Evolutionary conservation across 2,797 vertebrate genomes (phyloP).

Genomic region (Poecilia picta): DNA sequence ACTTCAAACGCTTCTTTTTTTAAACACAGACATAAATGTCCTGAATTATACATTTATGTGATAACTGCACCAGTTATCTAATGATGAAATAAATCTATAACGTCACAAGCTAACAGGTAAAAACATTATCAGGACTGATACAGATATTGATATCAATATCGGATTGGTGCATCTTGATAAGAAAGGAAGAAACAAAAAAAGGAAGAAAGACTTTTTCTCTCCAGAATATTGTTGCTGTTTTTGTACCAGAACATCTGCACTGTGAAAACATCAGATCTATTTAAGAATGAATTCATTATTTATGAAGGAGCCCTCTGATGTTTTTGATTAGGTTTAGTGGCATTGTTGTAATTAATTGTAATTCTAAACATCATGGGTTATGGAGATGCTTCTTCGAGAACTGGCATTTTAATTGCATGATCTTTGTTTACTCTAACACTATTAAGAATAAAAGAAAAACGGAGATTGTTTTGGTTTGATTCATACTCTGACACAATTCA

Average conservation of each 20-base stretch:
- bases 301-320: not conserved
- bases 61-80: too few species aligned
- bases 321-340: not conserved
- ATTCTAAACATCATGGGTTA: not conserved
- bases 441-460: not conserved
- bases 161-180: not conserved
- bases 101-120: too few species aligned
- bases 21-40: too few species aligned
- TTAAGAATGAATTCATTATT: not conserved
- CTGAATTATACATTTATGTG: too few species aligned
- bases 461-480: not conserved
- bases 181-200: not conserved
- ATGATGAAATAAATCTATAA: too few species aligned
- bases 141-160: too few species aligned
- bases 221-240: not conserved
- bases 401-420: not conserved
- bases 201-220: not conserved
- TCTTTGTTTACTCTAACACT: not conserved
- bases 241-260: not conserved
- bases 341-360: too few species aligned
- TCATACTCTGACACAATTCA: not conserved
- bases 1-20: too few species aligned
- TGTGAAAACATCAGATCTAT: not conserved
- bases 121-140: too few species aligned
- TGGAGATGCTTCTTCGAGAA: not conserved